Evolutionary conservation across 2,797 vertebrate genomes (phyloP).

Genomic region (Buphagus erythrorhynchus): DNA sequence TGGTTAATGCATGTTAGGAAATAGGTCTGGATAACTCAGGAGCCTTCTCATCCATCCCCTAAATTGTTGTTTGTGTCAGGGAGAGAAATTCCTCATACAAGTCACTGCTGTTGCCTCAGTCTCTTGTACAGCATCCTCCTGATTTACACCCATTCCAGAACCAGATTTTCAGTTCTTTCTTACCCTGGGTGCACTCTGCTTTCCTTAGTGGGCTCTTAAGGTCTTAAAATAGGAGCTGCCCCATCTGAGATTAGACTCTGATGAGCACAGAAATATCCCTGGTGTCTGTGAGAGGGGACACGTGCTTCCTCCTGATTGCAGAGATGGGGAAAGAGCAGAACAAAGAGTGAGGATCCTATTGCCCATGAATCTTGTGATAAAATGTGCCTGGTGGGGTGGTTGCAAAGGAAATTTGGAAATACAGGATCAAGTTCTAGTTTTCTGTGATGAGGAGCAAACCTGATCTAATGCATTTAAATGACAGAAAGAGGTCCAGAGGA

Average conservation of each 20-base stretch:
- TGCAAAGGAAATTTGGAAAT: background rate
- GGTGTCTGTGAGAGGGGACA: background rate
- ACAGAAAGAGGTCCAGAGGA: background rate
- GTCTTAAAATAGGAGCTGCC: conserved; percentile 31
- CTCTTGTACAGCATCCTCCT: background rate
- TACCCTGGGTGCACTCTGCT: background rate
- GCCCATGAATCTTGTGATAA: background rate
- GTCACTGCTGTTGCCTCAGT: background rate
- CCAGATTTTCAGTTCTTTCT: background rate
- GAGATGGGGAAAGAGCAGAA: background rate
- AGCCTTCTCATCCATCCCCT: background rate
- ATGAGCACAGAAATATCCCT: background rate
- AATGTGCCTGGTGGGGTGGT: background rate
- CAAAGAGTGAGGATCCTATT: background rate
- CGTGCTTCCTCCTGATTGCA: background rate
- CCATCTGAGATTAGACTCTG: background rate
- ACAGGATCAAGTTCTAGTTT: background rate
- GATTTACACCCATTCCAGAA: background rate
- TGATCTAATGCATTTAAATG: background rate
- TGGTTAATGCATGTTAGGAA: conserved; percentile 4
- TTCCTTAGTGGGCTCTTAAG: background rate
- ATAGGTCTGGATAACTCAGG: background rate
- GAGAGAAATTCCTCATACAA: background rate
- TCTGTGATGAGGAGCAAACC: background rate
- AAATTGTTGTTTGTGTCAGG: background rate